These are phyloP conservation scores for Vanacampus margaritifer DNA, from an alignment of 2,113 vertebrate species.

Conservation along the genomic window DNA sequence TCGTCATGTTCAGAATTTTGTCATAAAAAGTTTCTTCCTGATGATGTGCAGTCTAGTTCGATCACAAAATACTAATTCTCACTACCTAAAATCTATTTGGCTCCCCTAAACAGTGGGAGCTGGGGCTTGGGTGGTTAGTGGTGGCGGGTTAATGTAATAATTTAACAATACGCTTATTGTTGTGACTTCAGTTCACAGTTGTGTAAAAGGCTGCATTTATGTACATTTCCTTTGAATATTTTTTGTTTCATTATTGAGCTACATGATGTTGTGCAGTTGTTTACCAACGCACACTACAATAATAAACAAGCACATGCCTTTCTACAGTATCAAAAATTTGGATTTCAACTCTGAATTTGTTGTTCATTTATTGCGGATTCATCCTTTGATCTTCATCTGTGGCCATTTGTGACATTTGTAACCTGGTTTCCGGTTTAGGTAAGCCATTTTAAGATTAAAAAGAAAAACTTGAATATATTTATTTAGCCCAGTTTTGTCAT, in stretches of 20 bases:
- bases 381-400: too few relatives aligned
- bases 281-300: neutral
- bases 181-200: neutral
- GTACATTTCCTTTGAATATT: neutral
- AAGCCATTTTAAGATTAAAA: too few relatives aligned
- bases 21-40: neutral
- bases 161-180: neutral
- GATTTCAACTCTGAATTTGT: neutral
- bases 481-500: too few relatives aligned
- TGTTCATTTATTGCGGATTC: too few relatives aligned
- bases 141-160: neutral
- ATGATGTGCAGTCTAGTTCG: neutral
- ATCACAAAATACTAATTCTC: neutral
- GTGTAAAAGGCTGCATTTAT: constrained; percentile 1
- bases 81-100: neutral
- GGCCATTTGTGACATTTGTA: too few relatives aligned
- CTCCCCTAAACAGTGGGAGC: too few relatives aligned
- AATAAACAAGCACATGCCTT: neutral
- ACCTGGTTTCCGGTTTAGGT: too few relatives aligned
- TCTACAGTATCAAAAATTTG: too few relatives aligned
- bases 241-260: neutral
- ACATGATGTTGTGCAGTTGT: neutral
- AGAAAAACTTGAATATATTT: too few relatives aligned
- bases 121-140: neutral
- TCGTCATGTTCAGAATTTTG: neutral